phyloP scores from a whole-genome alignment of 1,140 invertebrate genomes.

The Armadillidium nasatum region DNA sequence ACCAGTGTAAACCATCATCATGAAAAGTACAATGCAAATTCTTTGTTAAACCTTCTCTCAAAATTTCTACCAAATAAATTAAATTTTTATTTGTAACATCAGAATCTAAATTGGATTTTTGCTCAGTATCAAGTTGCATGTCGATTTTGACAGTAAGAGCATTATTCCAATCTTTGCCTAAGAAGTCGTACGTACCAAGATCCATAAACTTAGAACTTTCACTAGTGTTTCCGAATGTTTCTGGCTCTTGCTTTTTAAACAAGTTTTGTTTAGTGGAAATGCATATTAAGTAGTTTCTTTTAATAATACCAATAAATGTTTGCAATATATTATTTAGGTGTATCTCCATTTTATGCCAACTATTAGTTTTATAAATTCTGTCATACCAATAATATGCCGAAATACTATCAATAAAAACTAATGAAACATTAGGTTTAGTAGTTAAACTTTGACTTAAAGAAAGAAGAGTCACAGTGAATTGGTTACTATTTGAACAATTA shows the following conservation, averaged over 20 bases:
- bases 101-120: not conserved
- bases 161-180: not conserved
- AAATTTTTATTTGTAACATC: not conserved
- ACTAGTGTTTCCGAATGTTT: not conserved
- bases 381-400: not conserved
- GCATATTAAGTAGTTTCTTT: not conserved
- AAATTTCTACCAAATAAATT: not conserved
- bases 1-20: not conserved
- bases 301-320: not conserved
- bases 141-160: not conserved
- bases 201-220: not conserved
- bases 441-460: not conserved
- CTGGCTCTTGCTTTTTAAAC: not conserved
- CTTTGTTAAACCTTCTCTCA: not conserved
- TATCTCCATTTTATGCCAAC: not conserved
- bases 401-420: not conserved
- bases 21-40: not conserved
- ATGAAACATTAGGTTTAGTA: constrained; percentile 1
- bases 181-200: not conserved
- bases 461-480: not conserved
- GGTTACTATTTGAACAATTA: not conserved
- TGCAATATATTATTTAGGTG: not conserved
- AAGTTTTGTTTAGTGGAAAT: not conserved
- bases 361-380: not conserved
- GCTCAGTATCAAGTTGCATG: not conserved